A percentile compares a stretch with the other conserved stretches of the same genome.
These are phyloP conservation scores for Vicugna pacos DNA, from an alignment of 2,113 vertebrate genomes.

Conservation along the genomic window DNA sequence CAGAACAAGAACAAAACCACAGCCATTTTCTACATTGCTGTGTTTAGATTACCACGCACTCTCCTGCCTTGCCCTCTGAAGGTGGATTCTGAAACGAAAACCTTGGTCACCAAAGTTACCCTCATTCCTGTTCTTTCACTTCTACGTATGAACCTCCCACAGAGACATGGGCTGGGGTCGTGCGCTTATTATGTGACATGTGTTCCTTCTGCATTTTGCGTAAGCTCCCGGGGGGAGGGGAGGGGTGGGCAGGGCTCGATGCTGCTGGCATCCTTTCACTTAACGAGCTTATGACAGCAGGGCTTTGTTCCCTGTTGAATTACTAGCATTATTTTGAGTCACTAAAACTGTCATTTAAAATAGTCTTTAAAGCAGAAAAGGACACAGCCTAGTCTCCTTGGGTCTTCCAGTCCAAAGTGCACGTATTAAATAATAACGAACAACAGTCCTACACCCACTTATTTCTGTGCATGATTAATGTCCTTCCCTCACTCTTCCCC, in stretches of 20 bases:
- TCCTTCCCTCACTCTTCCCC: not conserved
- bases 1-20: not conserved
- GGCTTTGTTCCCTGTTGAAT: not conserved
- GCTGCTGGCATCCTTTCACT: not conserved
- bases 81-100: not conserved
- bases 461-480: not conserved
- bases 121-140: not conserved
- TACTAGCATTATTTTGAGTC: not conserved
- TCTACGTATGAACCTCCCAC: not conserved
- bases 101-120: not conserved
- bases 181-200: not conserved
- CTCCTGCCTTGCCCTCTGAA: not conserved
- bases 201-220: not conserved
- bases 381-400: not conserved
- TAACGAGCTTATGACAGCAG: not conserved
- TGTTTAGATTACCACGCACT: not conserved
- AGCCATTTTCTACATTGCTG: not conserved
- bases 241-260: not conserved
- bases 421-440: not conserved
- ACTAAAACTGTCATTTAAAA: conserved; percentile 18
- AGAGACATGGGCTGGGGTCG: not conserved
- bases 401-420: not conserved
- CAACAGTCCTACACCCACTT: not conserved
- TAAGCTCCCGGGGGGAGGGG: not conserved
- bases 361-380: conserved; percentile 11